Evolutionary conservation across 1,140 invertebrate genomes (phyloP).

Genomic region (Micrasema longulum): DNA sequence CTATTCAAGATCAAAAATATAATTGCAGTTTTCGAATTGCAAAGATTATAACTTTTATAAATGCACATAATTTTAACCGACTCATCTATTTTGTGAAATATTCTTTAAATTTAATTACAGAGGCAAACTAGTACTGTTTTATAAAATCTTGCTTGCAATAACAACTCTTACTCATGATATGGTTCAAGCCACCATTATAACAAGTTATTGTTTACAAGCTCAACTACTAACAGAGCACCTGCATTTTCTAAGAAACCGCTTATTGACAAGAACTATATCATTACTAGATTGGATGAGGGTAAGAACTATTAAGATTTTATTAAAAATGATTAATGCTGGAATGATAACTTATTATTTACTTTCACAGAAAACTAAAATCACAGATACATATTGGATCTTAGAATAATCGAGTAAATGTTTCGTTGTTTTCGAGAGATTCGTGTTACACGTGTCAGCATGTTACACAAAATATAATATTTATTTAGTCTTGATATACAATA

Average conservation of each 20-base stretch:
- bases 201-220: conserved; percentile 84
- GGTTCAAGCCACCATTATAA: conserved; percentile 81
- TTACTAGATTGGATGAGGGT: conserved; percentile 83
- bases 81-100: conserved; percentile 50
- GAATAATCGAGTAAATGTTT: no score
- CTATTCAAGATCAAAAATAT: no score
- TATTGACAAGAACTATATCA: conserved; percentile 77
- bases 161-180: conserved; percentile 82
- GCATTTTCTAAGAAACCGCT: conserved; percentile 75
- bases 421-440: no score
- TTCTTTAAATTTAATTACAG: conserved; percentile 54
- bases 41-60: no score
- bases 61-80: neutral
- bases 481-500: no score
- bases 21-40: no score
- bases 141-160: conserved; percentile 72
- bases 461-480: no score
- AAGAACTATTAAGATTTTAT: conserved; percentile 54
- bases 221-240: conserved; percentile 79
- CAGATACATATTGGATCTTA: no score
- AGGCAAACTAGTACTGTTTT: no score
- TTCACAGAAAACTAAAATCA: conserved; percentile 2
- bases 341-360: neutral
- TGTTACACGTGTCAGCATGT: no score
- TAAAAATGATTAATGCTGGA: neutral